Percentiles rank a stretch among this genome's conserved stretches.
These are phyloP conservation scores for Andricus grossulariae DNA, from an alignment of 1,140 invertebrate genomes.

Conservation along the genomic window DNA sequence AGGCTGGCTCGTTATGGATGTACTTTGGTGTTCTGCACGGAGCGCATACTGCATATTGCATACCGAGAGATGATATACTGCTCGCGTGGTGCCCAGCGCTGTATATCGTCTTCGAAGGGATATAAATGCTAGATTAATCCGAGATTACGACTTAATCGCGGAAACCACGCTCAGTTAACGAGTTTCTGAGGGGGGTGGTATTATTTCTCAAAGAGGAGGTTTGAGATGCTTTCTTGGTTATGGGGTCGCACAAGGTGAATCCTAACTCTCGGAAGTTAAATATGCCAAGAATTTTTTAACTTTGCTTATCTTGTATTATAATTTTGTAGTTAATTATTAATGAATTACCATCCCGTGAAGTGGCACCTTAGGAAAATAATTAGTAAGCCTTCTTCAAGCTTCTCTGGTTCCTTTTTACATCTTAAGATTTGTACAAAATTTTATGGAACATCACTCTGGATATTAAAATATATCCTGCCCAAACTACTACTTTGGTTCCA, in stretches of 20 bases:
- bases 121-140: constrained; percentile 59
- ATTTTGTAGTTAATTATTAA: no score
- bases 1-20: constrained; percentile 47
- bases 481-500: constrained; percentile 6
- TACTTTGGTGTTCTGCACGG: constrained; percentile 45
- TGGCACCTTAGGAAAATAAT: no score
- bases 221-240: not conserved
- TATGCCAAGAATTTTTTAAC: no score
- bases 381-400: no score
- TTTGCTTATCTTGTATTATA: no score
- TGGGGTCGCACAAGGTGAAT: not conserved
- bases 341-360: no score
- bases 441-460: not conserved
- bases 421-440: not conserved
- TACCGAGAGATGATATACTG: constrained; percentile 51
- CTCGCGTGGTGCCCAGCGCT: constrained; percentile 35
- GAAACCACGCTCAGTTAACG: constrained; percentile 52
- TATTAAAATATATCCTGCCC: constrained; percentile 20
- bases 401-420: not conserved
- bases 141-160: constrained; percentile 58
- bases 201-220: not conserved
- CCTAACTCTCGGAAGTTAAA: no score
- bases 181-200: constrained; percentile 45
- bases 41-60: constrained; percentile 37
- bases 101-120: constrained; percentile 39